A percentile compares a stretch with the other conserved stretches of the same genome.
Conservation (phyloP, 2,888 invertebrate genomes). For the Lithophane semibrunnea region DNA sequence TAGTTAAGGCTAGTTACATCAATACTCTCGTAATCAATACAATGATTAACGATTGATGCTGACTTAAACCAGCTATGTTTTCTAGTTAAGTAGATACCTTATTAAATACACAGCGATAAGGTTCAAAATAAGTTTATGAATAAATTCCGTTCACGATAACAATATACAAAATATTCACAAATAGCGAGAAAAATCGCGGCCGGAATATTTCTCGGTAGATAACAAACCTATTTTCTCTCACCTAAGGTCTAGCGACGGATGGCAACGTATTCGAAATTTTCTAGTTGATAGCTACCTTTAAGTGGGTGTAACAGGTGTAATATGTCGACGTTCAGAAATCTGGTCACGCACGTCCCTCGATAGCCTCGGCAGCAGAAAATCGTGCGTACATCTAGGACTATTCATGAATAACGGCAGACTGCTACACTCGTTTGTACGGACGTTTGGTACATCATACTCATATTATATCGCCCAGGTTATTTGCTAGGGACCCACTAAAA, state of each 20-base stretch:
- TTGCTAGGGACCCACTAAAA: conserved; percentile 28
- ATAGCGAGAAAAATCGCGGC: conserved; percentile 1
- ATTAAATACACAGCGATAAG: conserved; percentile 22
- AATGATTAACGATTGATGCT: not conserved
- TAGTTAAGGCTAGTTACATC: not conserved
- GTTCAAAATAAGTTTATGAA: conserved; percentile 32
- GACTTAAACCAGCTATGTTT: not conserved
- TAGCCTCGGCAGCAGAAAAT: conserved; percentile 70
- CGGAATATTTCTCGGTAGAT: conserved; percentile 26
- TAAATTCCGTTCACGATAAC: conserved; percentile 22
- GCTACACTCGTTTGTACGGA: conserved; percentile 33
- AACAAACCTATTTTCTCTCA: conserved; percentile 20
- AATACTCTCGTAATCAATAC: not conserved
- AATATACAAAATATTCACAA: conserved; percentile 26
- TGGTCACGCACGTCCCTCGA: conserved; percentile 73
- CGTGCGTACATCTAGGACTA: conserved; percentile 64
- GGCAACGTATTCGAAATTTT: conserved; percentile 50
- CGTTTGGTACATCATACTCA: conserved; percentile 49
- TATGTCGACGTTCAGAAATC: conserved; percentile 70
- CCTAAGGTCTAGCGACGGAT: conserved; percentile 32
- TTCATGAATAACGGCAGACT: conserved; percentile 62
- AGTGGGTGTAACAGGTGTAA: conserved; percentile 62
- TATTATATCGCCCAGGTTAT: conserved; percentile 31
- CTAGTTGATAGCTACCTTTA: conserved; percentile 42
- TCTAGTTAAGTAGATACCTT: not conserved